Percentiles rank a stretch among this genome's conserved stretches.
These are phyloP conservation scores for Trogon surrucura DNA, from an alignment of 2,113 vertebrate genomes.

Conservation along the genomic window DNA sequence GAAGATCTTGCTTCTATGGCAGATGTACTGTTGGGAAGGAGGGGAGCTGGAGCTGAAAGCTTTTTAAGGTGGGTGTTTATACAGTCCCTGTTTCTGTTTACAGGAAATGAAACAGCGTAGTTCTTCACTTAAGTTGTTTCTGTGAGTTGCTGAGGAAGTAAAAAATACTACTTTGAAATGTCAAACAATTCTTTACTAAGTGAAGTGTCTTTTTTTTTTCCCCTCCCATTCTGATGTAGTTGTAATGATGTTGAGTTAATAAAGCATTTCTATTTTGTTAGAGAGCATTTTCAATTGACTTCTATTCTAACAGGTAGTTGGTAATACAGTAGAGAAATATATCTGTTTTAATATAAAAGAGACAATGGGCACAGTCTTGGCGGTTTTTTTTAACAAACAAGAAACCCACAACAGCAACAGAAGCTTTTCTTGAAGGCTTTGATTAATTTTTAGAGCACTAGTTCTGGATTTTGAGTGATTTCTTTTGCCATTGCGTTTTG, in stretches of 20 bases:
- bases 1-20: neutral
- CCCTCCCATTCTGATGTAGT: neutral
- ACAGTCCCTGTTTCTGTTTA: neutral
- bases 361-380: neutral
- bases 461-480: neutral
- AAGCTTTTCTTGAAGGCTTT: neutral
- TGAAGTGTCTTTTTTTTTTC: neutral
- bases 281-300: neutral
- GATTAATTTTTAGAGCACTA: neutral
- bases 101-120: neutral
- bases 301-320: neutral
- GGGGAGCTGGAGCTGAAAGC: neutral
- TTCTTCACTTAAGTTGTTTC: neutral
- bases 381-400: neutral
- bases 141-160: neutral
- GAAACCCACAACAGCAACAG: fast-evolving
- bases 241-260: neutral
- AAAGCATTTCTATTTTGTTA: neutral
- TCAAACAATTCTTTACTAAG: neutral
- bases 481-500: neutral
- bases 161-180: neutral
- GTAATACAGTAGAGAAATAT: neutral
- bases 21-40: neutral
- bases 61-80: neutral
- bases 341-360: neutral